phyloP scores from a whole-genome alignment of 2,113 vertebrate species.

The Bambusicola thoracicus region DNA sequence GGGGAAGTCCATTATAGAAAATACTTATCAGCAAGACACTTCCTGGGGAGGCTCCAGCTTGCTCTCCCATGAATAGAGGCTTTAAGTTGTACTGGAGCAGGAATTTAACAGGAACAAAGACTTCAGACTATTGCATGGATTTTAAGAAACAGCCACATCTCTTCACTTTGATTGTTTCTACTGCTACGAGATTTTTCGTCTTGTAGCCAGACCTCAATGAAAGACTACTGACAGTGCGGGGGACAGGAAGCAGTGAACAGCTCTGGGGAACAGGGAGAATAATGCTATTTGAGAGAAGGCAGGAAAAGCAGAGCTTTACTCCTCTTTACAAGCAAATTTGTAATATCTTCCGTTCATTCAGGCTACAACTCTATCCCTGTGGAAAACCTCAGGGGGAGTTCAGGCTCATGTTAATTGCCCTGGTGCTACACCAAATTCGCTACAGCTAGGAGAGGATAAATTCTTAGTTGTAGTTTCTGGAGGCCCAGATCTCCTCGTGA shows the following conservation, averaged over 20 bases:
- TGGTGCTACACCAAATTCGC: background rate
- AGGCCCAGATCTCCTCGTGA: background rate
- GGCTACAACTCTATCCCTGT: background rate
- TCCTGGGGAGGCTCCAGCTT: background rate
- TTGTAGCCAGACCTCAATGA: background rate
- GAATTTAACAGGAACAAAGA: background rate
- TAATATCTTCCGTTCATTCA: background rate
- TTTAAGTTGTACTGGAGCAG: background rate
- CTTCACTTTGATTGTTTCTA: background rate
- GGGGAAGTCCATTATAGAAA: slow-evolving; percentile 25
- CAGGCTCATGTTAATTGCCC: slow-evolving; percentile 19
- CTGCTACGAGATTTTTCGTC: background rate
- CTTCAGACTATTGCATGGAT: background rate
- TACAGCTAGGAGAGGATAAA: background rate
- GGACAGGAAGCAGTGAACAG: background rate
- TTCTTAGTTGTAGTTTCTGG: background rate
- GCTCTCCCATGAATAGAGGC: background rate
- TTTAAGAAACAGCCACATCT: slow-evolving; percentile 3
- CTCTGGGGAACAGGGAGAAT: background rate
- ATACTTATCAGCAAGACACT: background rate
- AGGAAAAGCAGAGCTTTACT: background rate
- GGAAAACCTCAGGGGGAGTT: background rate
- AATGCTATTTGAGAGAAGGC: background rate
- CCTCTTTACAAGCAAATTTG: background rate
- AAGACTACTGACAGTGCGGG: background rate